Percentiles rank a stretch among this genome's conserved stretches.
phyloP scores from a whole-genome alignment of 1,140 invertebrate species.

The Eubasilissa regina region DNA sequence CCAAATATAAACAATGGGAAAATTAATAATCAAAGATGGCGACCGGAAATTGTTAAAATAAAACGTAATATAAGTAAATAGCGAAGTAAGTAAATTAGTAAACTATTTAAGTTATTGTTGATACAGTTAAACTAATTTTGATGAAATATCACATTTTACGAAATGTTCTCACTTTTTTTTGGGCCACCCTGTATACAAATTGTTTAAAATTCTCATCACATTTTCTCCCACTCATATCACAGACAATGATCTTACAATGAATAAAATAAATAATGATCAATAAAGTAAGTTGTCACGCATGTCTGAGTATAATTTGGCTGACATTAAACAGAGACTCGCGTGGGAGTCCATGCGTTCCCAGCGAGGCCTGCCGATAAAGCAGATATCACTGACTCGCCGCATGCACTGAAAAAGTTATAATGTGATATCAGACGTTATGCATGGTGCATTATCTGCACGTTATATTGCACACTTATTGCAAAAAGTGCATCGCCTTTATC shows the following conservation, averaged over 20 bases:
- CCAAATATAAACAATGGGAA: too few relatives aligned
- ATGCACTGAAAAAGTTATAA: neutral
- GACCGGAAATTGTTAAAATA: too few relatives aligned
- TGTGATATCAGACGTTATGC: neutral
- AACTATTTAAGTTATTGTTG: too few relatives aligned
- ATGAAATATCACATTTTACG: too few relatives aligned
- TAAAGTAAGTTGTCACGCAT: neutral
- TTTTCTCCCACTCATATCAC: neutral
- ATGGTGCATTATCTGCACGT: neutral
- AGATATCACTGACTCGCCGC: neutral
- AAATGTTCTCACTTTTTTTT: too few relatives aligned
- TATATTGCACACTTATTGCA: neutral
- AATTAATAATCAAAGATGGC: too few relatives aligned
- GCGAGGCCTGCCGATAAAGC: neutral
- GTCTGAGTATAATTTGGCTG: slow-evolving; percentile 6
- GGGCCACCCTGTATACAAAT: too few relatives aligned
- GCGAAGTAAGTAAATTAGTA: too few relatives aligned
- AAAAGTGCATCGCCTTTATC: slow-evolving; percentile 5
- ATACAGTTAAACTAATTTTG: too few relatives aligned
- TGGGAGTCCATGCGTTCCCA: too few relatives aligned
- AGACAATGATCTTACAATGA: neutral
- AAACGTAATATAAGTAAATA: too few relatives aligned
- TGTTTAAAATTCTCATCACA: neutral
- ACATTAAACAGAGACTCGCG: slow-evolving; percentile 15
- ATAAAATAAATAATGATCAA: slow-evolving; percentile 4